phyloP scores from a whole-genome alignment of 2,797 vertebrate species.

The Rhadinocentrus ornatus region DNA sequence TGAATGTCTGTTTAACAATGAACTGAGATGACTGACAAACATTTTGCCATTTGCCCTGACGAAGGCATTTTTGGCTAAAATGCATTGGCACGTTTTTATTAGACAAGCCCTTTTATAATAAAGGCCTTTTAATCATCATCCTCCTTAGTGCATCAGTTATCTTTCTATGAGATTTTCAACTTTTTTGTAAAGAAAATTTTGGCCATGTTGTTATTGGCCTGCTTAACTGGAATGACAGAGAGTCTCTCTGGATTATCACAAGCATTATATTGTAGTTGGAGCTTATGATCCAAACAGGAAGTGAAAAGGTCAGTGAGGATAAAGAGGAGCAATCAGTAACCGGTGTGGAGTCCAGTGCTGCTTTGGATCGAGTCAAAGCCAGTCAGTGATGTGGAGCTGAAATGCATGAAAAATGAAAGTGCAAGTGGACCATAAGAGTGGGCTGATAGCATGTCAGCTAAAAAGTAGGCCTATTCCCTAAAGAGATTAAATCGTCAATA shows the following conservation, averaged over 20 bases:
- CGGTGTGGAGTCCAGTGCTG: background rate
- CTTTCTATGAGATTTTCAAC: background rate
- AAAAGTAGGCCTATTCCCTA: background rate
- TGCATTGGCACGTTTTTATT: too few species aligned
- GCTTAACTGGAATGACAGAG: background rate
- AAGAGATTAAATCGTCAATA: background rate
- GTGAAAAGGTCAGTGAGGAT: slow-evolving; percentile 4
- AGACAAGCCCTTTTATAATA: too few species aligned
- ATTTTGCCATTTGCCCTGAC: too few species aligned
- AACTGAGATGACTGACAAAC: too few species aligned
- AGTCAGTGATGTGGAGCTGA: slow-evolving; percentile 1
- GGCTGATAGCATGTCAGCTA: background rate
- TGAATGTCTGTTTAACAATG: too few species aligned
- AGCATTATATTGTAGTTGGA: background rate
- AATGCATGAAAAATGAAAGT: slow-evolving; percentile 2
- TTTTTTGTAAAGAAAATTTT: background rate
- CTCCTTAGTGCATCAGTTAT: too few species aligned
- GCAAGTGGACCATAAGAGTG: background rate
- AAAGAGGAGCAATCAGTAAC: slow-evolving; percentile 4
- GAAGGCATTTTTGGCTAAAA: too few species aligned
- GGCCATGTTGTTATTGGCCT: background rate
- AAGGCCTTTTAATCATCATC: too few species aligned
- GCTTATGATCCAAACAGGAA: background rate
- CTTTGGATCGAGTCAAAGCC: background rate
- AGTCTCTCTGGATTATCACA: slow-evolving; percentile 10